Evolutionary conservation across 2,797 vertebrate species (phyloP).

Genomic region (Atherinosoma microstoma): DNA sequence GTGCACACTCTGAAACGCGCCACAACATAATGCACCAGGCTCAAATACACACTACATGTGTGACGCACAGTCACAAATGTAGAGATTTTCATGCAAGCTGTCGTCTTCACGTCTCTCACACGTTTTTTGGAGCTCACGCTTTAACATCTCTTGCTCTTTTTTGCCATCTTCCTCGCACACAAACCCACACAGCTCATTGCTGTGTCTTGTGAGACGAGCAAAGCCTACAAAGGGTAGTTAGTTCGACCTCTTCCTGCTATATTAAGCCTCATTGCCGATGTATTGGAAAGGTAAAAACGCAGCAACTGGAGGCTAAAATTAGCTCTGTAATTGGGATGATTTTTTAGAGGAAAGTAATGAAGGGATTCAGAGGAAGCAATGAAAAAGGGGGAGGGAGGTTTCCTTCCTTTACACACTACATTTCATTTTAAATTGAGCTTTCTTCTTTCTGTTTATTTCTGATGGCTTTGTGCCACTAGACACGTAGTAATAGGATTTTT

Average conservation of each 20-base stretch:
- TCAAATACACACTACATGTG: conserved; percentile 48
- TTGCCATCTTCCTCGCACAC: conserved; percentile 7
- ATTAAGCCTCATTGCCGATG: conserved; percentile 66
- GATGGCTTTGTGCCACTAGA: conserved; percentile 80
- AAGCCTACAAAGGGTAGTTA: conserved; percentile 64
- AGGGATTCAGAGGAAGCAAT: conserved; percentile 56
- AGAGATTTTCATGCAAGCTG: conserved; percentile 74
- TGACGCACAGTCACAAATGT: conserved; percentile 56
- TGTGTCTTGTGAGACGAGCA: conserved; percentile 46
- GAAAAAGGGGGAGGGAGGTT: conserved; percentile 36
- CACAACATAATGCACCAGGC: conserved; percentile 65
- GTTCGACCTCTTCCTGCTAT: conserved; percentile 61
- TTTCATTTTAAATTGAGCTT: conserved; percentile 72
- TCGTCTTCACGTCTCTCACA: conserved; percentile 53
- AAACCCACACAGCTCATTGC: conserved; percentile 40
- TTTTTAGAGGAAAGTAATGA: conserved; percentile 65
- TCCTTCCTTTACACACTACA: conserved; percentile 29
- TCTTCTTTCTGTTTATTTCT: conserved; percentile 77
- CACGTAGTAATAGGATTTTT: conserved; percentile 81
- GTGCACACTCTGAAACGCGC: conserved; percentile 65
- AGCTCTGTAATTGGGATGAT: conserved; percentile 76
- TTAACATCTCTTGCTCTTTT: conserved; percentile 49
- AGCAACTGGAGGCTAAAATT: conserved; percentile 76
- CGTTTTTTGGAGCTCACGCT: conserved; percentile 38
- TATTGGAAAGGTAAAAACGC: conserved; percentile 70